Conservation (phyloP, 2,797 vertebrate genomes). For the Argentina silus region DNA sequence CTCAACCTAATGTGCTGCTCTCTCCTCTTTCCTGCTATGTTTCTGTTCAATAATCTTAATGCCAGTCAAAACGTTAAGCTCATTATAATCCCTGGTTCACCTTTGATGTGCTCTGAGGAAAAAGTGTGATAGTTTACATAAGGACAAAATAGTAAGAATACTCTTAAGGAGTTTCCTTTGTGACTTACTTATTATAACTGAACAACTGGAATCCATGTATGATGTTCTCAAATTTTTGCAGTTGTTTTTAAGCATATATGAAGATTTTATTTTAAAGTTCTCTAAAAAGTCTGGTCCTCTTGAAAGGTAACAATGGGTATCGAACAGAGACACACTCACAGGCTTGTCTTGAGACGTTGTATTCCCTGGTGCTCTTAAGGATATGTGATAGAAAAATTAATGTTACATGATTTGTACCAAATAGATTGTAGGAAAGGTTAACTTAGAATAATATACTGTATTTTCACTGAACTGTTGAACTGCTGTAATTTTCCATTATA, state of each 20-base stretch:
- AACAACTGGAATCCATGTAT: background rate
- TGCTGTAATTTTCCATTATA: no score
- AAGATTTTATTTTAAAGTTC: background rate
- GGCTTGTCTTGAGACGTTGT: no score
- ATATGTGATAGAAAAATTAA: no score
- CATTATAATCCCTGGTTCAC: conserved; percentile 47
- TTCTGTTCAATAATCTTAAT: conserved; percentile 53
- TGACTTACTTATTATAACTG: background rate
- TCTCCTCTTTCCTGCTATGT: conserved; percentile 49
- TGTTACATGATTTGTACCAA: no score
- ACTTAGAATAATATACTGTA: no score
- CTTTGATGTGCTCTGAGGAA: conserved; percentile 51
- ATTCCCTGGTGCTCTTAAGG: no score
- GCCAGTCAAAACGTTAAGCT: conserved; percentile 56
- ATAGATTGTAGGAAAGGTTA: no score
- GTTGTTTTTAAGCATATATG: background rate
- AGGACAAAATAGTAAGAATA: conserved; percentile 14
- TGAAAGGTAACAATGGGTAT: background rate
- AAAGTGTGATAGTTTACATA: conserved; percentile 50
- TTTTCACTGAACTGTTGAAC: no score
- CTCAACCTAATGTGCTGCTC: conserved; percentile 44
- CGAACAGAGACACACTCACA: no score
- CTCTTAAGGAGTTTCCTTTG: background rate
- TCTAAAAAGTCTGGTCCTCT: background rate
- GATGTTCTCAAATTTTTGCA: background rate